Evolutionary conservation across 2,888 invertebrate species (phyloP).

Genomic region (Yponomeuta sedellus): DNA sequence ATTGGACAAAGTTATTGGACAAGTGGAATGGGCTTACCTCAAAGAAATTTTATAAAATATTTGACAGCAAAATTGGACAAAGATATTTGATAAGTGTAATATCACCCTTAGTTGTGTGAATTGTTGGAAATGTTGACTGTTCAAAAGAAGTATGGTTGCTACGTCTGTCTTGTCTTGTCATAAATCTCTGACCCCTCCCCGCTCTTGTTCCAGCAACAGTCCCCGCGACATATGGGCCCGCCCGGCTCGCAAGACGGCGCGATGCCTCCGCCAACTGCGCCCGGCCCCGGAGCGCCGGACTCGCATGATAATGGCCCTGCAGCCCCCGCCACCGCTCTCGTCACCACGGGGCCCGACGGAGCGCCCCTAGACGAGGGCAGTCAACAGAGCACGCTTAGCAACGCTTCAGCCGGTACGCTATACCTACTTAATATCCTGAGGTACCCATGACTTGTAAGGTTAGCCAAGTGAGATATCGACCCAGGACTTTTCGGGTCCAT

Average conservation of each 20-base stretch:
- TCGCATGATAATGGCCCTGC: constrained; percentile 80
- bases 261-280: constrained; percentile 78
- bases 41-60: too few species aligned
- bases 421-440: background rate
- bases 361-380: constrained; percentile 92
- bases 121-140: too few species aligned
- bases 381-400: constrained; percentile 94
- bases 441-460: too few species aligned
- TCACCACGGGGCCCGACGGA: constrained; percentile 94
- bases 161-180: too few species aligned
- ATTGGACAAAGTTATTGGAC: too few species aligned
- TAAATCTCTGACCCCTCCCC: constrained; percentile 33
- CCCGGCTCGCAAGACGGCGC: constrained; percentile 75
- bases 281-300: constrained; percentile 76
- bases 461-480: too few species aligned
- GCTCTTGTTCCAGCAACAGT: constrained; percentile 69
- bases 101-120: too few species aligned
- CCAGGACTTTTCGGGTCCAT: too few species aligned
- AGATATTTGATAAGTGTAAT: too few species aligned
- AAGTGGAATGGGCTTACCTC: too few species aligned
- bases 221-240: constrained; percentile 75
- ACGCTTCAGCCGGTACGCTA: constrained; percentile 90
- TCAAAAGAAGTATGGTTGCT: too few species aligned
- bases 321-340: constrained; percentile 88
- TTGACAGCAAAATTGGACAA: too few species aligned